Base-by-base conservation (phyloP, 1,140 invertebrate species). In the Drosophila baimaii region DNA sequence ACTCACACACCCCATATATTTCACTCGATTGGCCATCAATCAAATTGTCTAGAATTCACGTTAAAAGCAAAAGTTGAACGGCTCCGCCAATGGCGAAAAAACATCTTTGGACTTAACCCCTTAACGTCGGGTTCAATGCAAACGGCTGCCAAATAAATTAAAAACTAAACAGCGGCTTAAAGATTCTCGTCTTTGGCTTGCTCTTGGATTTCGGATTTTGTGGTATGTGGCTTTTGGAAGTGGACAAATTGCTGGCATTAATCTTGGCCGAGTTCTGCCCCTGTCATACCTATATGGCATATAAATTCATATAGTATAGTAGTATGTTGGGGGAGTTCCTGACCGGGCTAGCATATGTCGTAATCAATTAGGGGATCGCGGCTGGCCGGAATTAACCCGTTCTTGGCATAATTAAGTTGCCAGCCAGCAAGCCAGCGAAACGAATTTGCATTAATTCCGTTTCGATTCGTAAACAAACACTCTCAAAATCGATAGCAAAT, bases 51-150 rank as follows among this genome's bases (percentile, higher is more conserved):
- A 71, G 35, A 63, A 43, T 39, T 41, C 64, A 9, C 49, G 56
- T 69, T 83, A 71, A 89, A 88, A 89, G 84, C 83, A 83, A 89
- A 79, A 80, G 80, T 79, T 83, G 76, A 81, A 80, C 35, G 66
- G 43, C 69, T 71, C 13, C 66, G 19, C 7, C 68, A 71, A 70
- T 69, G 64, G 51, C 68, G 29, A 39, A 47, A 44, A 71, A 66
- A 71, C 69, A 72, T 58, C 65, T 75, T 73, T 83, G 76, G 84
- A 66, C 59, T 89, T 88, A 88, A 88, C 83, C 83, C 79, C 84
- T 88, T 71, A 37, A 79, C 23, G 57, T 37, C 46, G 84, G 77
- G 83, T 88, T 88, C 83, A 88, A 83, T 88, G 83, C 61, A 51
- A 89, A 89, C 81, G 71, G 63, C 81, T 84, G 81, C 77, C 69